Base-by-base conservation (phyloP, 2,113 vertebrate genomes). In the Chaetodon auriga region DNA sequence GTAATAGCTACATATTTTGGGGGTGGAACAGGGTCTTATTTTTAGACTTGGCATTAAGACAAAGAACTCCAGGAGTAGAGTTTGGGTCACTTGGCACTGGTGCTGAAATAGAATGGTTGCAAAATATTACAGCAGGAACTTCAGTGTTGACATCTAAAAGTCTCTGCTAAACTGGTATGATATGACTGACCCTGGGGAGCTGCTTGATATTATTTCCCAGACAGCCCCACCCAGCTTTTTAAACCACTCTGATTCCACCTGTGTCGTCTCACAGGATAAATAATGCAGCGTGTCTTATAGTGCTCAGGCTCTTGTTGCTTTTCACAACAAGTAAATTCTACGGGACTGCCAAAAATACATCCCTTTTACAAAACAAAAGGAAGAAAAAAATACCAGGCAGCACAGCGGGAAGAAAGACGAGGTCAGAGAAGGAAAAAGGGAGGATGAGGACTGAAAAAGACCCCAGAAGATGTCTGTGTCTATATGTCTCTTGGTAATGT, bases 211-310 rank as follows among this genome's bases (percentile, higher is more conserved):
- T 60, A 60, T 85, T 75, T 85, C 78, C 12, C 45, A 18, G 4
- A 73, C 84, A 86, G 76, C 80, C 63, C 57, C 81, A 58, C 71
- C 78, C 61, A 76, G 57, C 84, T 83, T 89, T 87, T 86, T 69
- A 76, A 88, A 88, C 41, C 83, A 87, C 83, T 89, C 77, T 43
- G 54, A 68, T 49, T 80, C 45, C 65, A 23, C 83, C 87, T 64
- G 41, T 53, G 21, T 49, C 10, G 10, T 79, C 78, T 66, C 4
- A 35, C 38, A 38, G 2, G 2, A 85, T 90, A 74, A 90, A 93
- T 92, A 90, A 89, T 90, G 90, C 79, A 90, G 43, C 0, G 53
- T 13, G 8, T 68, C 68, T 76, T 78, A 80, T 55, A 36, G 57
- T 54, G 53, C 38, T 41, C 68, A 23, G 71, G n/a, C 36, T 58